Conservation (phyloP, 2,797 vertebrate genomes). For the Chloroceryle amazona region DNA sequence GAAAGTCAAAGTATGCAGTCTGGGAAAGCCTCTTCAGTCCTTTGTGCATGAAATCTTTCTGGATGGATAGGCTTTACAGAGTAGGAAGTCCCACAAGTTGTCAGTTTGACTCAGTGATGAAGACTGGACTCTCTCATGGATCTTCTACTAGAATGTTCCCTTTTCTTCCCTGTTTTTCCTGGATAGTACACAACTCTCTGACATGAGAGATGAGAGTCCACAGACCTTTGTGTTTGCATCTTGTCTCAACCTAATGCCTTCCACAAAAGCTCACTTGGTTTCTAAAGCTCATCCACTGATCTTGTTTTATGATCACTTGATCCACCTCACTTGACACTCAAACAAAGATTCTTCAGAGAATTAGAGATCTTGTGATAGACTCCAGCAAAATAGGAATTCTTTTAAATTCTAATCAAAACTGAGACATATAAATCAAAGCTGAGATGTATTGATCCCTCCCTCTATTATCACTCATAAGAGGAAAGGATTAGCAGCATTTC, state of each 20-base stretch:
- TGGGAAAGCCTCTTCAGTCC: neutral
- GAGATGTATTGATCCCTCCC: neutral
- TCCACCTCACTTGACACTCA: neutral
- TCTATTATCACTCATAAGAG: neutral
- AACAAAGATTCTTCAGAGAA: neutral
- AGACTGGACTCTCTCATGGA: neutral
- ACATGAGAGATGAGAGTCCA: neutral
- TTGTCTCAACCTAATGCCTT: neutral
- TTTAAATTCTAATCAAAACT: neutral
- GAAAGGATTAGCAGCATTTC: neutral
- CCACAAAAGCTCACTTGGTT: neutral
- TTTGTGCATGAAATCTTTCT: neutral
- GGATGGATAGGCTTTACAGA: neutral
- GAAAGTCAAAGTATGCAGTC: neutral
- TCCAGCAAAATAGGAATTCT: slow-evolving; percentile 3
- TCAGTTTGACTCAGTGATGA: neutral
- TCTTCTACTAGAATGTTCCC: neutral
- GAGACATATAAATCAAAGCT: neutral
- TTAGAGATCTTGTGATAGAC: neutral
- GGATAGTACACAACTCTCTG: neutral
- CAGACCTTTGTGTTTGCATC: neutral
- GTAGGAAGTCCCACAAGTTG: neutral
- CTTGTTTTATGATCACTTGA: neutral
- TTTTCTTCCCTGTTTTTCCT: neutral
- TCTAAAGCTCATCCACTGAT: neutral